Evolutionary conservation across 2,888 invertebrate genomes (phyloP), one percentile per base, ranked within the genome.

Genomic region (Tetanocera ferruginea): DNA sequence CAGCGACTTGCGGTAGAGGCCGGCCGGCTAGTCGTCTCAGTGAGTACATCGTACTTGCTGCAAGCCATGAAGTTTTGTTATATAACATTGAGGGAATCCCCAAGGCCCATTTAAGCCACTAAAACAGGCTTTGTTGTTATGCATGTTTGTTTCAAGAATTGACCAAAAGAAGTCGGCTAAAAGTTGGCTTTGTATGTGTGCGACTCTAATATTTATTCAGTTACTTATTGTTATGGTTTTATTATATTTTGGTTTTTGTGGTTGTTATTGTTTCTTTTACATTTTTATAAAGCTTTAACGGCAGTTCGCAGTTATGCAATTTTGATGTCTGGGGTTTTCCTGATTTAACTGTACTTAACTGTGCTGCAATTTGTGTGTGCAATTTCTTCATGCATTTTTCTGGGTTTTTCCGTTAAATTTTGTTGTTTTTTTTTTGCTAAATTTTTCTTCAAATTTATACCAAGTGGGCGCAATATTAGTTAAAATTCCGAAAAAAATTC

Each of bases 31-130:
- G 9, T 3, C 17, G n/a, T 5, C 17, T 19, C 9, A 66, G 31
- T 67, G 43, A 67, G 67, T 67, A 67, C 67, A 67, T 43, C 67
- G 67, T 34, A 67, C 67, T 67, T n/a, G 31, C 37, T 19, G 37
- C 43, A 19, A 67, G 14, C 43, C n/a, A 67, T 52, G 52, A n/a
- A 9, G 28, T 11, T 28, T 14, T 19, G 52, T 71, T 71, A 71
- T 28, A 31, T 71, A 52, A 52, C 43, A 43, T 49, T 71, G 51
- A n/a, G 55, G 55, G 71, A 71, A 31, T 71, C 71, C 55, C 55
- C 71, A 71, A 71, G 71, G 71, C 31, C 69, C 14, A 28, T 9
- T 49, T 9, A 17, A 25, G 25, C 25, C 52, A 11, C 25, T 69
- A 51, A 28, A 28, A 52, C 52, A 28, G 49, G 14, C 23, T 17